These are phyloP conservation scores for Poeciliopsis retropinna DNA, from an alignment of 2,113 vertebrate species.

Conservation along the genomic window DNA sequence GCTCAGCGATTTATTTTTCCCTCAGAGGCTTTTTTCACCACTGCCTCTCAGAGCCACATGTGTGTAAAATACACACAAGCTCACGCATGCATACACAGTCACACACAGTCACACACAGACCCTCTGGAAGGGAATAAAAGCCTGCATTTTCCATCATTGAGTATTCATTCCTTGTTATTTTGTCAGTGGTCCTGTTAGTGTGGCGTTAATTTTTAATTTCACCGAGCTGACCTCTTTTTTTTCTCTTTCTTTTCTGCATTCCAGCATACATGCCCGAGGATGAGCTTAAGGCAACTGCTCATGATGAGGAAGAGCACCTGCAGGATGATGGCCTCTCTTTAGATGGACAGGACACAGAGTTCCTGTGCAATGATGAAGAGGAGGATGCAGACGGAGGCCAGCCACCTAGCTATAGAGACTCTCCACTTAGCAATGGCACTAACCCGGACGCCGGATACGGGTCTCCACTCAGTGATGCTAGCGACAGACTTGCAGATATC, in stretches of 20 bases:
- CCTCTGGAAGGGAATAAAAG: conserved; percentile 61
- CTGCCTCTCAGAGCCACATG: conserved; percentile 72
- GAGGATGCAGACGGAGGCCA: conserved; percentile 86
- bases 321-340: conserved; percentile 91
- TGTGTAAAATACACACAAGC: conserved; percentile 68
- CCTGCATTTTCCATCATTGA: conserved; percentile 62
- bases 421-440: conserved; percentile 94
- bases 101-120: conserved; percentile 18
- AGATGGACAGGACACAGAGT: conserved; percentile 92
- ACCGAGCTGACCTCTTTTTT: conserved; percentile 71
- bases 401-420: conserved; percentile 93
- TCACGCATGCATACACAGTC: conserved; percentile 55
- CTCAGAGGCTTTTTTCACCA: conserved; percentile 74
- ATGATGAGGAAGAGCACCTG: conserved; percentile 86
- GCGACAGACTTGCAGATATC: conserved; percentile 92
- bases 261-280: conserved; percentile 97
- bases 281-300: conserved; percentile 91
- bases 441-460: conserved; percentile 95
- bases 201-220: conserved; percentile 74
- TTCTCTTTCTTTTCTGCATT: conserved; percentile 65
- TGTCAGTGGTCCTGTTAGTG: conserved; percentile 67
- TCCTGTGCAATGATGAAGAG: conserved; percentile 89
- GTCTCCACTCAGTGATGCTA: conserved; percentile 95
- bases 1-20: conserved; percentile 76
- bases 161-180: conserved; percentile 68